Evolutionary conservation across 53 echinoderm and acorn worm species (phyloP), one percentile per base, ranked within the genome.

Genomic region (Actinopyga echinites): DNA sequence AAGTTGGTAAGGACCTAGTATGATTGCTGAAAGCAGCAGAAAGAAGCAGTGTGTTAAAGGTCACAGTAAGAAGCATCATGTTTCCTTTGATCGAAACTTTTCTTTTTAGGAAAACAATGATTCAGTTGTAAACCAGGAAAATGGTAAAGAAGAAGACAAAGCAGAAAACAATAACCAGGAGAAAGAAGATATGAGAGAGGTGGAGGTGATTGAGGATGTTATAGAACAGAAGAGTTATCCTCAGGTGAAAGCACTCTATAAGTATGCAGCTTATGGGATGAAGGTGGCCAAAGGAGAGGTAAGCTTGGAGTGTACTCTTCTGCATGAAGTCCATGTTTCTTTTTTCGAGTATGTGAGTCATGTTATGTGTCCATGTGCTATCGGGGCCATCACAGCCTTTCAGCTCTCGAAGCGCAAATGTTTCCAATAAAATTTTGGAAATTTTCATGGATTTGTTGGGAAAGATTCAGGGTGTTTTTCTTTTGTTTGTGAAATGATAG

Each of bases 271-370:
- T 20, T 91, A 96, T 59, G 96, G 92, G 17, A 87, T 96, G 92
- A 87, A 93, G 29, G 78, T 96, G 19, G 57, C 90, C 56, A 96
- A 93, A 75, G 93, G 96, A 92, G 96, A 96, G 93, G 93, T 95
- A 44, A 90, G 90, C 1, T 59, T 0, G 10, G 40, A 40, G 10
- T 40, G 10, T 8, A 3, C 8, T 40, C 40, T 8, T n/a, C n/a
- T n/a, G n/a, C n/a, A n/a, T n/a, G n/a, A n/a, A n/a, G n/a, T n/a
- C n/a, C n/a, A n/a, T n/a, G n/a, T n/a, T n/a, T n/a, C n/a, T n/a
- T n/a, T n/a, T n/a, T n/a, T n/a, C n/a, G n/a, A n/a, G n/a, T n/a
- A n/a, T n/a, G n/a, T n/a, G n/a, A n/a, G n/a, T n/a, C n/a, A n/a
- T n/a, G n/a, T n/a, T n/a, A n/a, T n/a, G n/a, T n/a, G n/a, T n/a